Evolutionary conservation across 2,888 invertebrate genomes (phyloP), one percentile per base, ranked within the genome.

Genomic region (Clepsis dumicolana): DNA sequence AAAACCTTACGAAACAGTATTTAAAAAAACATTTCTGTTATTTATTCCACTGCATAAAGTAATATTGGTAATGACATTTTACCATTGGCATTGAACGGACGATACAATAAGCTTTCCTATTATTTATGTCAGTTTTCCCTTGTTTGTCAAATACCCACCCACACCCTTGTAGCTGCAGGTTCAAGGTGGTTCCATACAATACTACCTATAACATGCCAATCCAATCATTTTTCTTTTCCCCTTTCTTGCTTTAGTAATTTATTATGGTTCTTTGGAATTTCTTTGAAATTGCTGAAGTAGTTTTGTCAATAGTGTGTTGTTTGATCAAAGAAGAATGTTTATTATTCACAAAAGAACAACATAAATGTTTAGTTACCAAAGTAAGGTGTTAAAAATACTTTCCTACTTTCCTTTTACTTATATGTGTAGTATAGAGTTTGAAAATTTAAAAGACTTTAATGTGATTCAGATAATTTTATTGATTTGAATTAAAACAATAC

Each of bases 101-200:
- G 5, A 24, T 5, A 2, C 24, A 29, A 68, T 50, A 59, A 64
- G 44, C 18, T 38, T 16, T 32, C n/a, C 63, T 60, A 50, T 67
- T 41, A 50, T 64, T 60, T 16, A 21, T 32, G 21, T 35, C 41
- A 16, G 25, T 44, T 52, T 18, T 38, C 29, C 59, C 59, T 52
- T 68, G 21, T 68, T 68, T 52, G 27, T 29, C 52, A 44, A 50
- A 27, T 52, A 41, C 24, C 48, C 50, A 29, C 56, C 61, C 54
- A 2, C 64, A 35, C 62, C 62, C 65, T 38, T 69, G 44, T 65
- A 2, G 44, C n/a, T 63, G 72, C 71, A 70, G 71, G 65, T 54
- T 65, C 71, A 35, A 57, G 38, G 57, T 59, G 61, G 25, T 50
- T 60, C 70, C 59, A 64, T 35, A 52, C 14, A 63, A 52, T 53